phyloP scores from a whole-genome alignment of 1,140 invertebrate genomes.

The Elysia chlorotica region DNA sequence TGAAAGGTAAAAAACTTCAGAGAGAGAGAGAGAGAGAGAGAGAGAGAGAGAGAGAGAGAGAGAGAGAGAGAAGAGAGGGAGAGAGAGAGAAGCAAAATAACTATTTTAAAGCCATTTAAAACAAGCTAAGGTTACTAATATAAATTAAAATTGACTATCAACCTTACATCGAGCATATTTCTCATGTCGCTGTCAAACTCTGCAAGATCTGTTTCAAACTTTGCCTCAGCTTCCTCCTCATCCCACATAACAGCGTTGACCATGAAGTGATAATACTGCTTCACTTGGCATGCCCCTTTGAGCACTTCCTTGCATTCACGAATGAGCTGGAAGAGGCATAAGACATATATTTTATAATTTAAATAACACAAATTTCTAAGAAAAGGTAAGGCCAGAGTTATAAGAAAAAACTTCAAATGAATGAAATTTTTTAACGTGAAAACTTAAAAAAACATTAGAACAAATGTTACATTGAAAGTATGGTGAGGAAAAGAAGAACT shows the following conservation, averaged over 20 bases:
- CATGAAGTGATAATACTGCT: slow-evolving; percentile 73
- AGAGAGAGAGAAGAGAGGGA: no score
- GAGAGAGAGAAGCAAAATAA: no score
- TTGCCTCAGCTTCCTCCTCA: slow-evolving; percentile 60
- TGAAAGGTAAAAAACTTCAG: no score
- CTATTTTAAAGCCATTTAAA: no score
- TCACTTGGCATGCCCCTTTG: slow-evolving; percentile 76
- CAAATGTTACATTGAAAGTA: not conserved
- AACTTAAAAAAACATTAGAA: not conserved
- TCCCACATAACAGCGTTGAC: slow-evolving; percentile 71
- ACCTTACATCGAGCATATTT: slow-evolving; percentile 66
- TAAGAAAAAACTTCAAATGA: no score
- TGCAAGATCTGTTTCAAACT: slow-evolving; percentile 69
- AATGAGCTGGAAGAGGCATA: slow-evolving; percentile 70
- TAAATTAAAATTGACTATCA: no score
- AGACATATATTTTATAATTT: not conserved
- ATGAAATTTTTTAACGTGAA: not conserved
- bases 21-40: no score
- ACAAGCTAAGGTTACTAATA: no score
- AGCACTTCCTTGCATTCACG: slow-evolving; percentile 85
- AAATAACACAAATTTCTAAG: not conserved
- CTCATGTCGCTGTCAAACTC: slow-evolving; percentile 81
- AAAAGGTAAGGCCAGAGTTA: no score
- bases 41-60: no score
- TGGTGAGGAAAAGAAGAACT: no score